phyloP scores from a whole-genome alignment of 1,140 invertebrate genomes.

The Atta texana region DNA sequence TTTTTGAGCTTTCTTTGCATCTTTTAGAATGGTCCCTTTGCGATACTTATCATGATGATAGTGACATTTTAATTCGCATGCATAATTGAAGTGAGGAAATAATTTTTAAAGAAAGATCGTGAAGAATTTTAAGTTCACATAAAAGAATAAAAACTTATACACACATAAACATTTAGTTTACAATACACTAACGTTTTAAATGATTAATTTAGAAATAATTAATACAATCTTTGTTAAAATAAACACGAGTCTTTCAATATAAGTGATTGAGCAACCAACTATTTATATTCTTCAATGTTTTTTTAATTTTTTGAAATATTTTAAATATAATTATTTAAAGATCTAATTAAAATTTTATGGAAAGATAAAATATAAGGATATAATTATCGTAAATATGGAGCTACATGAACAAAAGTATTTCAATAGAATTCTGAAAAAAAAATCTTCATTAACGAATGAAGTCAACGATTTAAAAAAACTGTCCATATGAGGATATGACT shows the following conservation, averaged over 20 bases:
- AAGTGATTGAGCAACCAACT: neutral
- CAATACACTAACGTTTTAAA: neutral
- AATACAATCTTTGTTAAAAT: neutral
- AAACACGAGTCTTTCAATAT: neutral
- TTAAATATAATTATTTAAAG: neutral
- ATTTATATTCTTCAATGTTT: neutral
- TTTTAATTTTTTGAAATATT: neutral
- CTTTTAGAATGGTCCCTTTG: slow-evolving; percentile 41
- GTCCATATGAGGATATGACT: slow-evolving; percentile 63
- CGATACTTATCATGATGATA: neutral
- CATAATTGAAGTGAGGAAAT: neutral
- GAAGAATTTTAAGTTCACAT: neutral
- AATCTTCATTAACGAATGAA: slow-evolving; percentile 61
- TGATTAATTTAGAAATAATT: neutral
- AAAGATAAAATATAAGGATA: neutral
- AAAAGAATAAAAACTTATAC: neutral
- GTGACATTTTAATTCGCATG: slow-evolving; percentile 37
- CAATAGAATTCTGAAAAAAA: neutral
- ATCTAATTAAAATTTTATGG: neutral
- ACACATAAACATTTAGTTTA: neutral
- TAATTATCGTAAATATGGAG: neutral
- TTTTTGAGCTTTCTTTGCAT: slow-evolving; percentile 56
- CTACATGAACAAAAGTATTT: neutral
- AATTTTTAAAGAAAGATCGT: neutral
- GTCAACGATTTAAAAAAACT: slow-evolving; percentile 64